Evolutionary conservation across 53 echinoderm and acorn worm genomes (phyloP), one percentile per base, ranked within the genome.

Genomic region (Mesocentrotus franciscanus): DNA sequence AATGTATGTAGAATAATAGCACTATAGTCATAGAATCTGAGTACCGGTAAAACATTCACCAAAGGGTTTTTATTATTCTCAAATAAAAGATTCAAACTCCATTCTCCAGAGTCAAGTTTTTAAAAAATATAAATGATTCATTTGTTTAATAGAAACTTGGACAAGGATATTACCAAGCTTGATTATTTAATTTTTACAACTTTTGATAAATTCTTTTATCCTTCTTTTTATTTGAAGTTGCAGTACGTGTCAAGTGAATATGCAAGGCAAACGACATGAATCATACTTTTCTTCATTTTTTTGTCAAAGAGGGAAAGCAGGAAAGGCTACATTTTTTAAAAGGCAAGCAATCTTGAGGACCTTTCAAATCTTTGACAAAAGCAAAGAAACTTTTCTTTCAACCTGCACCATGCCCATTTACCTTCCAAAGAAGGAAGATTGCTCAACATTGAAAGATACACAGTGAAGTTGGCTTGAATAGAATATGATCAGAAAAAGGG

Each of bases 401-500:
- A 75, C 13, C 29, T 26, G 5, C 17, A 26, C 87, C 87, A 57
- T 87, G 87, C 87, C 87, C 58, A 58, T 87, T 58, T 84, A 42
- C 55, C 20, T 84, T 84, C 18, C 87, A 11, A 15, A 16, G 91
- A 58, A 91, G 64, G 91, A 91, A 64, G 91, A 91, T 62, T 62
- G 64, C 56, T 81, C 66, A 64, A 39, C 32, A 64, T 91, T 61
- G 91, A 61, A 91, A 91, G 64, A 91, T 64, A 91, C 91, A 91
- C 91, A 91, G 61, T 91, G 91, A n/a, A 62, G 39, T 91, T 34
- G 35, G 56, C 18, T 72, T 74, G 74, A 92, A 92, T 74, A 74
- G 92, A 92, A 92, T 92, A 92, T 92, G 92, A 92, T 72, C 74
- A 49, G 36, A 64, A 91, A 87, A 87, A 18, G 20, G 56, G 91